Base-by-base conservation (phyloP, 2,888 invertebrate genomes). In the Synanthedon tipuliformis region DNA sequence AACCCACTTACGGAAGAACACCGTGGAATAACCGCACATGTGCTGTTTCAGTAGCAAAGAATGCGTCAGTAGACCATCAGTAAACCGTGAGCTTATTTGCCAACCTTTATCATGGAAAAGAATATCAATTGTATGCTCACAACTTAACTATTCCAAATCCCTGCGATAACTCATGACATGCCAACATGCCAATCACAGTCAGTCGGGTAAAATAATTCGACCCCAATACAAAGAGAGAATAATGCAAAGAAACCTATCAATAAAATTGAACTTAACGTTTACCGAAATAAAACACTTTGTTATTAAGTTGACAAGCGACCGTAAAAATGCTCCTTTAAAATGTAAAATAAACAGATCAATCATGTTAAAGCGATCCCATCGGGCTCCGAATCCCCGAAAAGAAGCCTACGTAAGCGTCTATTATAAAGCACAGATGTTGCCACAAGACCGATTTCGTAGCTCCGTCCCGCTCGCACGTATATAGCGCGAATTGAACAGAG, bases 291-390 rank as follows among this genome's bases (percentile, higher is more conserved):
- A 87, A 85, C 78, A 84, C 83, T 84, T 84, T 83, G 85, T 86
- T 86, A 87, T 86, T 84, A 85, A 85, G 86, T 85, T 85, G 87
- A 86, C 87, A 86, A 84, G 81, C 86, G 85, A 85, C 85, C 87
- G 86, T 87, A 87, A 86, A 86, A 87, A 86, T 84, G 84, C 80
- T 81, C 78, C 81, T 86, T 86, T 86, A 86, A 87, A 87, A 86
- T 87, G 85, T 86, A 83, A 87, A 87, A 87, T 86, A 87, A 87
- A 87, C 87, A 86, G 86, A 87, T 87, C 87, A 87, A 87, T 87
- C 87, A 87, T 86, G 82, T 82, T 83, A 79, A 82, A 84, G 80
- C 78, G 83, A 84, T 85, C 86, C 87, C 85, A 80, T 84, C 81
- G 84, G 83, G 83, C 78, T 78, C 78, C 69, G 68, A 78, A 82